Conservation (phyloP, 2,888 invertebrate species). For the Clistopyga incitator region DNA sequence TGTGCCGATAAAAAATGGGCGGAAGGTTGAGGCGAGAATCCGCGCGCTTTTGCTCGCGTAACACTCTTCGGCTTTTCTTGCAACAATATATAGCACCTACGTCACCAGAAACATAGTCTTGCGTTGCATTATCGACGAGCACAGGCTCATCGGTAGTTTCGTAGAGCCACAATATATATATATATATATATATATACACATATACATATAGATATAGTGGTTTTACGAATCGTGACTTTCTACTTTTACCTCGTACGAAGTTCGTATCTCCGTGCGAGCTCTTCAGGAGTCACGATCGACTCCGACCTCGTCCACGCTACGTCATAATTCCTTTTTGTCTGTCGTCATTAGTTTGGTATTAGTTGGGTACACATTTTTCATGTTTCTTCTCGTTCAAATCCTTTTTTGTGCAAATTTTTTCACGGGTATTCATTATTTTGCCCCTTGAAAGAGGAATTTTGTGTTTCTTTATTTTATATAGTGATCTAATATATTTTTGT, state of each 20-base stretch:
- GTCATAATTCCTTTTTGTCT: not conserved
- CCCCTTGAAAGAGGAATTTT: too few relatives aligned
- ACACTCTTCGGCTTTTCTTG: constrained; percentile 29
- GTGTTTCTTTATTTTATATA: too few relatives aligned
- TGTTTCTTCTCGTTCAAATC: not conserved
- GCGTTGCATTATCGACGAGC: constrained; percentile 57
- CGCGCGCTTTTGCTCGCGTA: constrained; percentile 51
- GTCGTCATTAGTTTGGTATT: not conserved
- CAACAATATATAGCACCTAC: not conserved
- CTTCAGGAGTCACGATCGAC: constrained; percentile 34
- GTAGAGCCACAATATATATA: not conserved
- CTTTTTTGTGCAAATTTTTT: not conserved
- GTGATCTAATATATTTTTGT: too few relatives aligned
- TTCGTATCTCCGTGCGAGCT: constrained; percentile 22
- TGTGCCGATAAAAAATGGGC: too few relatives aligned
- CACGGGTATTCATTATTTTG: too few relatives aligned
- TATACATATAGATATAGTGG: constrained; percentile 8
- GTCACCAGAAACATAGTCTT: constrained; percentile 15
- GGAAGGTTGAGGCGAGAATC: too few relatives aligned
- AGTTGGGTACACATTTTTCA: not conserved
- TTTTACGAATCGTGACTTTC: constrained; percentile 62
- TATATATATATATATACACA: too few relatives aligned
- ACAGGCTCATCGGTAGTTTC: constrained; percentile 40
- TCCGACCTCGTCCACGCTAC: constrained; percentile 24
- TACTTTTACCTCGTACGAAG: constrained; percentile 65